Evolutionary conservation across 2,797 vertebrate genomes (phyloP).

Genomic region (Tinamus major): DNA sequence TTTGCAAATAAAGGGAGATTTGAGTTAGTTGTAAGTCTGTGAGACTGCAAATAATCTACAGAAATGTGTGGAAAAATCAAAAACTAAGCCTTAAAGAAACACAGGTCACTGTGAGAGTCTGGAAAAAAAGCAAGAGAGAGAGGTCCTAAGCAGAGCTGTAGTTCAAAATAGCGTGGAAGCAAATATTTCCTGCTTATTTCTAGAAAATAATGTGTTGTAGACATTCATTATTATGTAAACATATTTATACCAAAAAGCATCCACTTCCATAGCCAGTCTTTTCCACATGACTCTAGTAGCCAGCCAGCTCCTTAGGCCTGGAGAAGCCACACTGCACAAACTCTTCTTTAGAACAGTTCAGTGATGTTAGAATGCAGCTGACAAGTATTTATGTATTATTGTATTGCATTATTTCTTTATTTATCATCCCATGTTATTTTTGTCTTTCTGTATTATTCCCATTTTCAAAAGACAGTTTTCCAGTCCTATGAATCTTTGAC

Average conservation of each 20-base stretch:
- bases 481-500: not conserved
- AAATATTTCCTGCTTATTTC: not conserved
- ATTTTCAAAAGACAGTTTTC: not conserved
- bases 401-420: not conserved
- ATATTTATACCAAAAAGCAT: not conserved
- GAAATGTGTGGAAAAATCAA: not conserved
- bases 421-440: not conserved
- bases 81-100: not conserved
- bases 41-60: not conserved
- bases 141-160: not conserved
- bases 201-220: not conserved
- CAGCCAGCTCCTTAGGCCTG: accelerated
- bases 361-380: not conserved
- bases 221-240: not conserved
- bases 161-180: not conserved
- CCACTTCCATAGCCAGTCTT: not conserved
- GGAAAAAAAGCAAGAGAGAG: not conserved
- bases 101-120: not conserved
- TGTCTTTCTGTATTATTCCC: not conserved
- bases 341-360: not conserved
- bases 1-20: not conserved
- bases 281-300: not conserved
- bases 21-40: not conserved
- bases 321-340: not conserved
- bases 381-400: not conserved